Base-by-base conservation (phyloP, 2,888 invertebrate species). In the Cylindroiulus punctatus region DNA sequence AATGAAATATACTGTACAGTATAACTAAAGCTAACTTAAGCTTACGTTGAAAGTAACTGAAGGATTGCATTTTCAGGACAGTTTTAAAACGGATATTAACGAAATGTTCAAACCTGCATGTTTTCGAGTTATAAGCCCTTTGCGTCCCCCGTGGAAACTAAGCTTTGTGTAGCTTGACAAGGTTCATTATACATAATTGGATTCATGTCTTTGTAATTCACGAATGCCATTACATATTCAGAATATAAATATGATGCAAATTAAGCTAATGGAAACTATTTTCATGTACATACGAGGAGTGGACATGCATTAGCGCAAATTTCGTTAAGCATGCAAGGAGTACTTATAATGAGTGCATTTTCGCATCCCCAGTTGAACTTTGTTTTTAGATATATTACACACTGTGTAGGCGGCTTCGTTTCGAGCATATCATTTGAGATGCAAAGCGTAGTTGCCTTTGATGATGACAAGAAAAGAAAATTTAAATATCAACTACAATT, bases 221-320 rank as follows among this genome's bases (percentile, higher is more conserved):
- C 76, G 14, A 76, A 26, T 76, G 76, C 76, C 76, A 76, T 8
- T 10, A 2, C 26, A 76, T 76, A 30, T 76, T 76, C 76, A 76
- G 14, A 76, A 30, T 76, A 76, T 30, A 30, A 76, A 76, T 76
- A 76, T 76, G 76, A 76, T 76, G 76, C 30, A 26, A 26, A 76
- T 76, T 76, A 76, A 76, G 30, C 76, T 76, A 76, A 76, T 76
- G 76, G 76, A 76, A 76, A 30, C 76, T 30, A 76, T 76, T 76
- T 76, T 76, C 76, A 76, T 76, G 65, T 12, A 30, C 76, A 76
- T 76, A 30, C 22, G 30, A 76, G 76, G 76, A 76, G 76, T 76
- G 76, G 76, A 76, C 76, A 76, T 76, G 30, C 76, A 76, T 76
- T 76, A 76, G 30, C 26, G 30, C 8, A 76, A 76, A 76, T 76